phyloP scores from a whole-genome alignment of 2,888 invertebrate species.

The Doris montereyensis region DNA sequence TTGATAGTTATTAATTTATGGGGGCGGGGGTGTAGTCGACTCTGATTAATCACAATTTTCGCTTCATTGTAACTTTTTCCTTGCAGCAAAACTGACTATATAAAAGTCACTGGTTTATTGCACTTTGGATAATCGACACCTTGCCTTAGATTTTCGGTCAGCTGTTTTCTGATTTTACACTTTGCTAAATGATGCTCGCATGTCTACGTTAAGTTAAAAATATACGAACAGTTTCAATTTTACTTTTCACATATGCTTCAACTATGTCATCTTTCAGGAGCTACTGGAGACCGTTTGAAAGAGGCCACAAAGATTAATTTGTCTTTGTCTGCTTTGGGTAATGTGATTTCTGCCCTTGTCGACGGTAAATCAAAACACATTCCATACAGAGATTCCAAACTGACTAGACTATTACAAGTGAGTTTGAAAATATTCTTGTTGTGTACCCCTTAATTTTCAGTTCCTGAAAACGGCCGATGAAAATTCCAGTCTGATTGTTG shows the following conservation, averaged over 20 bases:
- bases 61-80: not conserved
- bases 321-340: conserved; percentile 88
- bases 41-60: no score
- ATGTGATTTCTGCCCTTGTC: conserved; percentile 89
- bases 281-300: conserved; percentile 86
- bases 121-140: not conserved
- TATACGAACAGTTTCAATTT: not conserved
- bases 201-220: not conserved
- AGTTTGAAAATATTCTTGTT: no score
- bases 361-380: conserved; percentile 85
- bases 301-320: conserved; percentile 93
- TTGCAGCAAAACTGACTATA: not conserved
- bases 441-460: no score
- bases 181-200: no score
- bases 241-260: not conserved
- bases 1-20: no score
- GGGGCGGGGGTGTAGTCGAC: no score
- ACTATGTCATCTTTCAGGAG: conserved; percentile 75
- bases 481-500: no score
- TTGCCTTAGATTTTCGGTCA: no score
- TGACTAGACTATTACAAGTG: conserved; percentile 72
- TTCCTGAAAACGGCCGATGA: no score
- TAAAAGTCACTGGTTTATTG: not conserved
- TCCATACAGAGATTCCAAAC: conserved; percentile 89
- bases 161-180: no score